These are phyloP conservation scores for Lithophane semibrunnea DNA, from an alignment of 2,888 invertebrate species.

Conservation along the genomic window DNA sequence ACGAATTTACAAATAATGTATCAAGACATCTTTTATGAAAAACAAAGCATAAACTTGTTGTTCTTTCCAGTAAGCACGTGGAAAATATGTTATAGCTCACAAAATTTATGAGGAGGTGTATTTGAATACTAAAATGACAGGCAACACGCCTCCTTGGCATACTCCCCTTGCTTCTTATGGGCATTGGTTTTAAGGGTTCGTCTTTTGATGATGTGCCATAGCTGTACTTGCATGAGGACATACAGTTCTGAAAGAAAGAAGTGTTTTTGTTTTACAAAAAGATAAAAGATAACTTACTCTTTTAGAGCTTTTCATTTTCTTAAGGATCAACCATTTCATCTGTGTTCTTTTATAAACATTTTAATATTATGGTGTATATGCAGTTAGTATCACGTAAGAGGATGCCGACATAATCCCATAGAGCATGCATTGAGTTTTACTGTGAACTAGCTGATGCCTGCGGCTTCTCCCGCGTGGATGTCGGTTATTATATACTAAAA, in stretches of 20 bases:
- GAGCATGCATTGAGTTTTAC: background rate
- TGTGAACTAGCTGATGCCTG: background rate
- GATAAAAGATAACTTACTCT: background rate
- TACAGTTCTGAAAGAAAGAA: constrained; percentile 8
- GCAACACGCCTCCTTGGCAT: constrained; percentile 50
- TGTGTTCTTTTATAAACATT: background rate
- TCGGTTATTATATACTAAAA: no score
- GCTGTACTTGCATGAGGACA: constrained; percentile 15
- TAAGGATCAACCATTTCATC: background rate
- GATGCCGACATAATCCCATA: background rate
- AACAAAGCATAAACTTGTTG: background rate
- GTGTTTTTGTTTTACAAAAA: background rate
- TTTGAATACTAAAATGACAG: constrained; percentile 66
- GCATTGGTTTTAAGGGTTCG: constrained; percentile 48
- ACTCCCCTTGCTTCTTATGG: constrained; percentile 37
- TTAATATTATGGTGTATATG: background rate
- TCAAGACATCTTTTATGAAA: background rate
- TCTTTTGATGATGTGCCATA: constrained; percentile 38
- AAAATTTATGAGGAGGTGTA: constrained; percentile 56
- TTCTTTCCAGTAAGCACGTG: constrained; percentile 12
- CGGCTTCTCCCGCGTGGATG: no score
- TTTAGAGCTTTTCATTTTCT: background rate
- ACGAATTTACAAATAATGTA: background rate
- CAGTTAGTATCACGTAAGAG: no score
- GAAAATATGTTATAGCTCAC: constrained; percentile 31